Conservation (phyloP, 2,797 vertebrate genomes). For the Tangara arthus region DNA sequence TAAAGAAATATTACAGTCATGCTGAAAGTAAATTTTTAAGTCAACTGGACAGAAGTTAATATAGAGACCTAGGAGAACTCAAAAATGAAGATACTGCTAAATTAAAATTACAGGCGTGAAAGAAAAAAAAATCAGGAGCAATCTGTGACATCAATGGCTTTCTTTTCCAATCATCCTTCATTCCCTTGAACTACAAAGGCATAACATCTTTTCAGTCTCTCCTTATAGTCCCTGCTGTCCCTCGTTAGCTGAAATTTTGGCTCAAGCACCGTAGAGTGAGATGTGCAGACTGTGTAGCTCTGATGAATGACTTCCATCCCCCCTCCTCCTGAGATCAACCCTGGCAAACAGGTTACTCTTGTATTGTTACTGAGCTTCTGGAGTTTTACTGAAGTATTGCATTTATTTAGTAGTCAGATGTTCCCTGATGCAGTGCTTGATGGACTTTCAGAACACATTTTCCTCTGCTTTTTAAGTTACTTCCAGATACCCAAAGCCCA, state of each 20-base stretch:
- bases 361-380: background rate
- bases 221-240: background rate
- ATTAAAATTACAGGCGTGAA: background rate
- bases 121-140: background rate
- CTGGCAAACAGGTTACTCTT: background rate
- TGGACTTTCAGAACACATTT: background rate
- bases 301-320: background rate
- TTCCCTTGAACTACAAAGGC: background rate
- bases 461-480: background rate
- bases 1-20: background rate
- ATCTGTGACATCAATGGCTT: background rate
- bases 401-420: background rate
- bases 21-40: background rate
- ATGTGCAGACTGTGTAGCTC: background rate
- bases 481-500: background rate
- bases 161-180: background rate
- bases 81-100: background rate
- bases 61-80: background rate
- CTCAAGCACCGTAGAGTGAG: background rate
- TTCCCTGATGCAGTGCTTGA: rapidly evolving
- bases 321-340: background rate
- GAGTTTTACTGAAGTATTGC: background rate
- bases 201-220: background rate
- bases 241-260: background rate
- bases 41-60: background rate